Percentiles rank a stretch among this genome's conserved stretches.
Conservation (phyloP, 2,797 vertebrate genomes). For the Spinus pinus region DNA sequence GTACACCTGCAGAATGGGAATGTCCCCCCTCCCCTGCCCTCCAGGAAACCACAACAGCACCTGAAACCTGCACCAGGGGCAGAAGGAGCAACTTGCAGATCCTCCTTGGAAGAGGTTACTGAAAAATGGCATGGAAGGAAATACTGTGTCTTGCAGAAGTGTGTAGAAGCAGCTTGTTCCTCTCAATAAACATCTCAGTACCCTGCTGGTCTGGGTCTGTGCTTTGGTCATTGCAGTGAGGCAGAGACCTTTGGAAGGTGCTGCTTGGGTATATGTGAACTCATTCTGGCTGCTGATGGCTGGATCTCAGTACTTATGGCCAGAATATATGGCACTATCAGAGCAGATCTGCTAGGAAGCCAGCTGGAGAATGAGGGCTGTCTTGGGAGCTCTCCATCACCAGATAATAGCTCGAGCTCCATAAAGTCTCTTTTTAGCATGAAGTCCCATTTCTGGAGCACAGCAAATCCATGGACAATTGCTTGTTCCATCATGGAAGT, state of each 20-base stretch:
- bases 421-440: slow-evolving; percentile 57
- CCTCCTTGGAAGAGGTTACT: not conserved
- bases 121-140: not conserved
- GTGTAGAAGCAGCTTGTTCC: not conserved
- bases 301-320: slow-evolving; percentile 23
- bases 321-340: slow-evolving; percentile 37
- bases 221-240: not conserved
- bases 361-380: slow-evolving; percentile 53
- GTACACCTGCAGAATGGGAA: not conserved
- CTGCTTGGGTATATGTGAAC: not conserved
- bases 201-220: rapidly evolving
- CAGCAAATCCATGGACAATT: slow-evolving; percentile 45
- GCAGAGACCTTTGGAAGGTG: not conserved
- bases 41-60: not conserved
- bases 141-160: not conserved
- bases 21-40: not conserved
- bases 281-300: not conserved
- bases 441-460: slow-evolving; percentile 57
- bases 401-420: slow-evolving; percentile 46
- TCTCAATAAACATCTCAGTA: not conserved
- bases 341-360: slow-evolving; percentile 22
- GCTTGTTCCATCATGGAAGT: slow-evolving; percentile 65
- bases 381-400: slow-evolving; percentile 56
- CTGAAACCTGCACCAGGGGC: not conserved
- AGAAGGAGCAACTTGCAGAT: not conserved